A percentile compares a stretch with the other conserved stretches of the same genome.
phyloP scores from a whole-genome alignment of 2,113 vertebrate species.

The Macquaria ambigua region DNA sequence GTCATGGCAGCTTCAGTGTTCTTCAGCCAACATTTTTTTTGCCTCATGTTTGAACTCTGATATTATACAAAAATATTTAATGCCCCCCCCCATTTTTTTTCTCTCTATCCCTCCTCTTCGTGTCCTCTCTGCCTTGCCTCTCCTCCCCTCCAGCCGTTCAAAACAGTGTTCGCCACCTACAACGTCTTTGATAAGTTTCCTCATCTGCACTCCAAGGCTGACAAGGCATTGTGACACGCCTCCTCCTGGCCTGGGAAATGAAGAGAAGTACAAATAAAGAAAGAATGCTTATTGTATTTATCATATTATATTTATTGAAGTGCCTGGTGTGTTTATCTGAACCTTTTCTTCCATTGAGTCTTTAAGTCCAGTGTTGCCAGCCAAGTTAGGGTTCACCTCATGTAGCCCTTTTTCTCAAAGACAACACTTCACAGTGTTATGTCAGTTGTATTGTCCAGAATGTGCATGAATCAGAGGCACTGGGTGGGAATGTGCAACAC shows the following conservation, averaged over 20 bases:
- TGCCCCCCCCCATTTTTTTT: not conserved
- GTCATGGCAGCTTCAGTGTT: not conserved
- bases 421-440: no score
- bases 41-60: not conserved
- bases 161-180: slow-evolving; percentile 83
- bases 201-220: slow-evolving; percentile 85
- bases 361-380: not conserved
- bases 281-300: not conserved
- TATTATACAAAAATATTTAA: not conserved
- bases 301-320: not conserved
- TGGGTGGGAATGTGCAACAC: slow-evolving; percentile 3
- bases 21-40: not conserved
- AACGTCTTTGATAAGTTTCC: slow-evolving; percentile 87
- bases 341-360: not conserved
- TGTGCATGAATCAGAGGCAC: not conserved
- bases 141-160: slow-evolving; percentile 85
- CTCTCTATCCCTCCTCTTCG: not conserved
- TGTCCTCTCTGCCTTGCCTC: slow-evolving; percentile 13
- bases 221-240: slow-evolving; percentile 80
- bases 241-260: not conserved
- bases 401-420: no score
- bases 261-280: slow-evolving; percentile 38
- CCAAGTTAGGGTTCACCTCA: not conserved
- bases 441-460: not conserved
- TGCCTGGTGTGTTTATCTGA: not conserved